Conservation (phyloP, 2,797 vertebrate genomes). For the Pangasius sanitwongsei region DNA sequence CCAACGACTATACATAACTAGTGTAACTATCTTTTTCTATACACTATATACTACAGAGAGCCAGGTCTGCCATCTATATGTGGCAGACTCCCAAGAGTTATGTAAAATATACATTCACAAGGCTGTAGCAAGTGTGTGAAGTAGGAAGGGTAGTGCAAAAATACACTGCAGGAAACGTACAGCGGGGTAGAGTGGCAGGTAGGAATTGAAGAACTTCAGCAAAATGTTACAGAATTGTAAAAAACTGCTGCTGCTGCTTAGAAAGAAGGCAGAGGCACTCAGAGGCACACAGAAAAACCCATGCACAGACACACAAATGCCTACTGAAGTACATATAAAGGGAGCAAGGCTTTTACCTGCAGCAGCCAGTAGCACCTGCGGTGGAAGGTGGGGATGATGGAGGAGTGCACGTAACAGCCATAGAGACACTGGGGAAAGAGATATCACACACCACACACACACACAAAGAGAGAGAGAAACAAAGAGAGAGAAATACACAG, state of each 20-base stretch:
- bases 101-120: constrained; percentile 22
- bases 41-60: constrained; percentile 20
- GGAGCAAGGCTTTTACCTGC: constrained; percentile 72
- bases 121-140: constrained; percentile 35
- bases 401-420: constrained; percentile 99
- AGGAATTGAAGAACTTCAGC: constrained; percentile 22
- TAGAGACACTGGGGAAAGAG: constrained; percentile 90
- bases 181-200: constrained; percentile 9
- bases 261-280: background rate
- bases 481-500: constrained; percentile 37
- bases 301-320: constrained; percentile 29
- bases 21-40: constrained; percentile 25
- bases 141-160: constrained; percentile 13
- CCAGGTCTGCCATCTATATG: constrained; percentile 23
- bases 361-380: constrained; percentile 86
- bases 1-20: constrained; percentile 18
- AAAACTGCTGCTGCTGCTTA: background rate
- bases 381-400: constrained; percentile 99
- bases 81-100: constrained; percentile 22
- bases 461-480: constrained; percentile 27
- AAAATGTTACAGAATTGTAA: constrained; percentile 32
- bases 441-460: constrained; percentile 12
- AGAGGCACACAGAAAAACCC: background rate
- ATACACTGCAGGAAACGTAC: constrained; percentile 4
- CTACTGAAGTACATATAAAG: constrained; percentile 32